A percentile compares a stretch with the other conserved stretches of the same genome.
These are phyloP conservation scores for Lepisosteus oculatus DNA, from an alignment of 2,113 vertebrate genomes.

Conservation along the genomic window DNA sequence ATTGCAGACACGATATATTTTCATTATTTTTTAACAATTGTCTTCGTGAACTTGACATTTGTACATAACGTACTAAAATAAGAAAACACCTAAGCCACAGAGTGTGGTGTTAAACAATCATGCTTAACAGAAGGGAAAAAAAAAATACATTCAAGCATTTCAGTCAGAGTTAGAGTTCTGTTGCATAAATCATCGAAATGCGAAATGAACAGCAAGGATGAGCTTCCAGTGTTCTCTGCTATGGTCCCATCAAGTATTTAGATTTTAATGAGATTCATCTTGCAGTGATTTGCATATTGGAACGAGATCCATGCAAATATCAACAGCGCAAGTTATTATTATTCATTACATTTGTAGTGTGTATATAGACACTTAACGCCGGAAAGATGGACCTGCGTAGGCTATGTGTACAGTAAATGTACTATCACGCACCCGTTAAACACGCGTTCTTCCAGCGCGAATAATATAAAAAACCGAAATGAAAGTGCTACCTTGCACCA, in stretches of 20 bases:
- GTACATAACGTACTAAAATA: no score
- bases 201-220: not conserved
- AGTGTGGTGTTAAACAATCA: no score
- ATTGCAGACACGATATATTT: no score
- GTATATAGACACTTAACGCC: not conserved
- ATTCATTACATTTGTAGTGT: not conserved
- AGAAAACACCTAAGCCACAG: no score
- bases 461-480: constrained; percentile 43
- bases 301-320: not conserved
- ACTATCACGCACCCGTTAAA: constrained; percentile 13
- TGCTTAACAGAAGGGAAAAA: no score
- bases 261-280: not conserved
- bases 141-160: no score
- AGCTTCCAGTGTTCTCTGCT: not conserved
- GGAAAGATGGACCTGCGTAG: no score
- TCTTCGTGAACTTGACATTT: no score
- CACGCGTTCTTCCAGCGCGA: constrained; percentile 42
- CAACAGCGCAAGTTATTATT: not conserved
- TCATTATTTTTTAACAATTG: no score
- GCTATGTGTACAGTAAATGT: no score
- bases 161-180: not conserved
- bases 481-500: constrained; percentile 51
- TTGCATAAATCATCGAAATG: not conserved
- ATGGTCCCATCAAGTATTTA: not conserved
- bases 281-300: not conserved